Conservation (phyloP, 2,888 invertebrate genomes). For the Drosophila demipolita region DNA sequence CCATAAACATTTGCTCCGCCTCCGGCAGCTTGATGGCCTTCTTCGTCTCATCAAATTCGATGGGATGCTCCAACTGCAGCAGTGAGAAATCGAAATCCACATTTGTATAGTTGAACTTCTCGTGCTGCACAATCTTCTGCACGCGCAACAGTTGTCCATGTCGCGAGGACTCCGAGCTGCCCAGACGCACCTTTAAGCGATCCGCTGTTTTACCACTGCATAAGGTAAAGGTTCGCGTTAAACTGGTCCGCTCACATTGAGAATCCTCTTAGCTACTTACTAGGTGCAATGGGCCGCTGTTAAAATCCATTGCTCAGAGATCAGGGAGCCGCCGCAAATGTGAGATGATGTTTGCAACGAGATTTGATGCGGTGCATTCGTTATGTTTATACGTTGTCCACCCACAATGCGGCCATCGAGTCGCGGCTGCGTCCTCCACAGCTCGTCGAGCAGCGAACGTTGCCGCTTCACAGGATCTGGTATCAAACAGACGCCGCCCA, state of each 20-base stretch:
- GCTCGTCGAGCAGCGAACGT: constrained; percentile 35
- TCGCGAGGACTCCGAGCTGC: constrained; percentile 85
- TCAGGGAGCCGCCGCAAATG: constrained; percentile 84
- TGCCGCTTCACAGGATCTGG: constrained; percentile 67
- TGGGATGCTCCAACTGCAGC: constrained; percentile 86
- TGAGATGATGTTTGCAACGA: constrained; percentile 82
- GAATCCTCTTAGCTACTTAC: constrained; percentile 62
- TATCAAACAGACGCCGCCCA: constrained; percentile 72
- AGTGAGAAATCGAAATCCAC: constrained; percentile 88
- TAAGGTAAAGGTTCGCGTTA: neutral
- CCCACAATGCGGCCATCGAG: constrained; percentile 85
- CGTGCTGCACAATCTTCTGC: constrained; percentile 86
- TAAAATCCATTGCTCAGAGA: constrained; percentile 83
- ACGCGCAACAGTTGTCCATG: constrained; percentile 86
- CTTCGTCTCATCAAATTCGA: constrained; percentile 85
- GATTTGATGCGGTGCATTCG: constrained; percentile 84
- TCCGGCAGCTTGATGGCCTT: constrained; percentile 85
- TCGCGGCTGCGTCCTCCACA: constrained; percentile 66
- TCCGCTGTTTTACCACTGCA: constrained; percentile 74
- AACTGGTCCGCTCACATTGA: neutral
- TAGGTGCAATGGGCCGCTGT: constrained; percentile 85
- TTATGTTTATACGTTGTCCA: constrained; percentile 83
- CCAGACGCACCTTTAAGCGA: constrained; percentile 85
- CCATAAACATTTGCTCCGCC: constrained; percentile 71
- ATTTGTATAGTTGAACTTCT: constrained; percentile 86